Conservation (phyloP, 2,113 vertebrate species). For the Potamarius usumacintae region DNA sequence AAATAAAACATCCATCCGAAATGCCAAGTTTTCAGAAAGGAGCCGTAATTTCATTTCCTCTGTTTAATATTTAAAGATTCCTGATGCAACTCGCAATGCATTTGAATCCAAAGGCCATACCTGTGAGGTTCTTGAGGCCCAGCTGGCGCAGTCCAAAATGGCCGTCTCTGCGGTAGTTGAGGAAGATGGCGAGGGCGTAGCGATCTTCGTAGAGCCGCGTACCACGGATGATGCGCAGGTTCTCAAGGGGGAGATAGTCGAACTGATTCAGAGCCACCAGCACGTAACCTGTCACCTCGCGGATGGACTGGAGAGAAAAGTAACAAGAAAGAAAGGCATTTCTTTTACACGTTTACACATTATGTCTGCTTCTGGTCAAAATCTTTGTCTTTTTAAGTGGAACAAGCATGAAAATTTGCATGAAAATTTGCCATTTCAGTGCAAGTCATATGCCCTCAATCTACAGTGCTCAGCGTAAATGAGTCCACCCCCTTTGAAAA, state of each 20-base stretch:
- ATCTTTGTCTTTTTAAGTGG: neutral
- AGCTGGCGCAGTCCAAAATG: constrained; percentile 92
- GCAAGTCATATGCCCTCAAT: neutral
- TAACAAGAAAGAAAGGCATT: neutral
- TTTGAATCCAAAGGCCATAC: constrained; percentile 57
- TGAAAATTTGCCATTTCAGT: neutral
- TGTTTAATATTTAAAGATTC: neutral
- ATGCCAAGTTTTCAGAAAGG: neutral
- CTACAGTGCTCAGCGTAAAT: too few relatives aligned
- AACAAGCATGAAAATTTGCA: neutral
- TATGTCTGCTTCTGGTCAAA: neutral
- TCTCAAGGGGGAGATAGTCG: constrained; percentile 94
- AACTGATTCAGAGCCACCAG: constrained; percentile 98
- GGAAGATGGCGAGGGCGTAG: constrained; percentile 90
- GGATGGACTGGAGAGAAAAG: constrained; percentile 82
- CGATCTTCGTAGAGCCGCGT: constrained; percentile 94
- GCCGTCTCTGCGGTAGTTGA: constrained; percentile 96
- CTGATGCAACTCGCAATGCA: neutral
- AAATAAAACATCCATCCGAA: neutral
- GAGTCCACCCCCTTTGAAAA: too few relatives aligned
- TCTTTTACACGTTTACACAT: neutral
- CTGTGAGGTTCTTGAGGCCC: constrained; percentile 91
- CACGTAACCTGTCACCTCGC: constrained; percentile 97
- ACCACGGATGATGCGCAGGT: constrained; percentile 92
- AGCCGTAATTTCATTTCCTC: neutral